Conservation (phyloP, 2,888 invertebrate species). For the Ophion slaviceki region DNA sequence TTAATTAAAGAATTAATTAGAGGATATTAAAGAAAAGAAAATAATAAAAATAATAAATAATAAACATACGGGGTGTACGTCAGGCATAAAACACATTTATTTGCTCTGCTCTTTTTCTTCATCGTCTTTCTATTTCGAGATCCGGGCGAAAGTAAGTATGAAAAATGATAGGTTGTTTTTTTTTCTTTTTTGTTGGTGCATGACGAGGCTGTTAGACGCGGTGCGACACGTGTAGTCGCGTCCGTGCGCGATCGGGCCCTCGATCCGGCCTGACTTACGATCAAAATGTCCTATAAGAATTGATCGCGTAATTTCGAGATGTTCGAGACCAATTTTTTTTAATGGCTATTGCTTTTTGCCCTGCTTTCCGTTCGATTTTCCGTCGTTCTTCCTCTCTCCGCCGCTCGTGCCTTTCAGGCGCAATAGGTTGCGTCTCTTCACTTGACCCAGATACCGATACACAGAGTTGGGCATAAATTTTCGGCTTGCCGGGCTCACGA, state of each 20-base stretch:
- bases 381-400: not conserved
- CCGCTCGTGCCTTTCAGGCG: not conserved
- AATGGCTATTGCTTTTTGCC: not conserved
- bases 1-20: too few relatives aligned
- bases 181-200: not conserved
- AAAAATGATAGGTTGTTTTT: not conserved
- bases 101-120: too few relatives aligned
- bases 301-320: not conserved
- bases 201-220: not conserved
- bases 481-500: not conserved
- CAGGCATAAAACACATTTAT: too few relatives aligned
- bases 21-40: too few relatives aligned
- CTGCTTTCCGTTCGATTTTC: not conserved
- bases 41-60: too few relatives aligned
- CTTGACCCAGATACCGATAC: not conserved
- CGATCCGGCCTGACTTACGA: not conserved
- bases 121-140: too few relatives aligned
- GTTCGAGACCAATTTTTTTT: not conserved
- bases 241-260: not conserved
- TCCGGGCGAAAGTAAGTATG: not conserved
- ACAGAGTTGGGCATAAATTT: not conserved
- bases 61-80: too few relatives aligned
- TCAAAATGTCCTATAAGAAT: not conserved
- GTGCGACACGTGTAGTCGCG: too few relatives aligned
- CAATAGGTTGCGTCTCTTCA: conserved; percentile 6